Percentiles rank a stretch among this genome's conserved stretches.
These are phyloP conservation scores for Pentamera pediparva DNA, from an alignment of 53 echinoderm and acorn worm species.

Conservation along the genomic window DNA sequence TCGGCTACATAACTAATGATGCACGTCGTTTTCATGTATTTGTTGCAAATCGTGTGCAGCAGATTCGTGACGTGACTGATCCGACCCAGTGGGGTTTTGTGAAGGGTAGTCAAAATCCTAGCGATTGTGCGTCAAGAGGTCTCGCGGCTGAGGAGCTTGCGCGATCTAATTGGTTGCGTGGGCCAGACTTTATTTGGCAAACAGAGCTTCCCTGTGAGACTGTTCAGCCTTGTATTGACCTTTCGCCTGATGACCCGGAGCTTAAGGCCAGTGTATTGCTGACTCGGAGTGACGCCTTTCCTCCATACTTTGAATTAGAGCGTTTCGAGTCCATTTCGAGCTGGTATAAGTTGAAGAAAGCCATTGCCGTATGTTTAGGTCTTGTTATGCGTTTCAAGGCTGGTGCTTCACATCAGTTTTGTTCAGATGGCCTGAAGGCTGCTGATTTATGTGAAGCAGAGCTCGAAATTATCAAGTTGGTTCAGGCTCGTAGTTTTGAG, in stretches of 20 bases:
- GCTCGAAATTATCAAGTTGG: background rate
- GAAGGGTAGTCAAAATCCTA: slow-evolving; percentile 19
- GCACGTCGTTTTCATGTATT: slow-evolving; percentile 46
- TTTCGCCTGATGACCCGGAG: background rate
- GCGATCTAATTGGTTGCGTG: background rate
- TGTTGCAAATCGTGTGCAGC: slow-evolving; percentile 44
- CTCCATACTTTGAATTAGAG: background rate
- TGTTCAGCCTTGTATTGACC: background rate
- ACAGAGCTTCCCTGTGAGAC: background rate
- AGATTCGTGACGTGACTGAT: slow-evolving; percentile 32
- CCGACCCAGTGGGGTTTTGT: slow-evolving; percentile 46
- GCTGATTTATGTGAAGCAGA: background rate
- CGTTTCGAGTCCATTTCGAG: background rate
- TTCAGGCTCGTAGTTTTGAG: background rate
- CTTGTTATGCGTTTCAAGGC: background rate
- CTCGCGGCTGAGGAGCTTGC: background rate
- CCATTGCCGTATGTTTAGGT: background rate
- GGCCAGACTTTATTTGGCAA: background rate
- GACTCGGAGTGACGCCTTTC: background rate
- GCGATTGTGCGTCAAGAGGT: slow-evolving; percentile 12
- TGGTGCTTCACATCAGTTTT: background rate
- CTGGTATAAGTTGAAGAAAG: background rate
- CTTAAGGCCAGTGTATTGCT: background rate
- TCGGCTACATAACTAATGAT: slow-evolving; percentile 47
- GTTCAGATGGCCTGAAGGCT: background rate